Percentiles rank a stretch among this genome's conserved stretches.
These are phyloP conservation scores for Drosophila lutescens DNA, from an alignment of 2,888 invertebrate species.

Conservation along the genomic window DNA sequence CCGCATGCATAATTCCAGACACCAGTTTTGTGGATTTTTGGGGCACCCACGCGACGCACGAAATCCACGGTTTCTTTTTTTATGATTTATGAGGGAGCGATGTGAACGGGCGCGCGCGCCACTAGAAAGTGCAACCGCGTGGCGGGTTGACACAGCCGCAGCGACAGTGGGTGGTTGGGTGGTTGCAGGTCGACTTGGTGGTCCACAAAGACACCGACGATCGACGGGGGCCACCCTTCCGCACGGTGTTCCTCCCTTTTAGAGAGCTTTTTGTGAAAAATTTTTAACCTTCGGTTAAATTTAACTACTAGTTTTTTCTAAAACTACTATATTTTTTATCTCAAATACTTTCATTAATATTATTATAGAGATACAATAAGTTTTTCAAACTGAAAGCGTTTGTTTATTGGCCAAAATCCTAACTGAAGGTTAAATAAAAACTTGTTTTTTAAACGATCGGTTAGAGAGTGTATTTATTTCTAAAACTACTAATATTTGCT, in stretches of 20 bases:
- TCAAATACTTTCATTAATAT: too few relatives aligned
- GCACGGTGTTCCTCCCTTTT: too few relatives aligned
- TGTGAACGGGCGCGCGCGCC: slow-evolving; percentile 67
- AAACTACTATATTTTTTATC: neutral
- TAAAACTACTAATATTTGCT: too few relatives aligned
- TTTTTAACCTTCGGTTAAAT: neutral
- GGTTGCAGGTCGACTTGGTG: neutral
- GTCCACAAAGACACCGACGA: slow-evolving; percentile 5
- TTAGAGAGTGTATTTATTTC: slow-evolving; percentile 4
- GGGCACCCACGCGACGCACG: slow-evolving; percentile 36
- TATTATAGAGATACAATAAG: too few relatives aligned
- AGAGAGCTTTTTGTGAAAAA: too few relatives aligned
- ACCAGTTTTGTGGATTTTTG: slow-evolving; percentile 67
- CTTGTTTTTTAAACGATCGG: neutral
- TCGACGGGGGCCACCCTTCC: neutral
- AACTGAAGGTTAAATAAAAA: neutral
- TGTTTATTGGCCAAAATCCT: neutral
- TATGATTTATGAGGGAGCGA: slow-evolving; percentile 28
- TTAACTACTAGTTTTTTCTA: neutral
- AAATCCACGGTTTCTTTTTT: slow-evolving; percentile 9
- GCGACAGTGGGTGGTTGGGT: slow-evolving; percentile 10
- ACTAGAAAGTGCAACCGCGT: slow-evolving; percentile 55
- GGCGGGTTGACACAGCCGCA: slow-evolving; percentile 8
- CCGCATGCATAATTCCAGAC: slow-evolving; percentile 78
- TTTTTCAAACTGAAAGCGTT: too few relatives aligned